Conservation (phyloP, 53 echinoderm and acorn worm genomes). For the Paelopatides confundens region DNA sequence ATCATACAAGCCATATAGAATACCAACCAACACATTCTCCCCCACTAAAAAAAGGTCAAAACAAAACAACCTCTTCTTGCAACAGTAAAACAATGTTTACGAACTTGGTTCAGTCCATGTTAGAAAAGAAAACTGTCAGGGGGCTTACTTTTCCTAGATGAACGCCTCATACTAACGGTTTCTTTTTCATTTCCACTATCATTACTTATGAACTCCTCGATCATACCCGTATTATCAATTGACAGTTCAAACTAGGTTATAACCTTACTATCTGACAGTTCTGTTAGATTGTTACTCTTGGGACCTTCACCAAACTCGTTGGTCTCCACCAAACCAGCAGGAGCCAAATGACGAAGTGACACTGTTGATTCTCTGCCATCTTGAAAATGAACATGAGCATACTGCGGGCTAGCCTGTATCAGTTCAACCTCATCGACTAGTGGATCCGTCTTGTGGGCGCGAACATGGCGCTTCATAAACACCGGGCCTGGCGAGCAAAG, state of each 20-base stretch:
- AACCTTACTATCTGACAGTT: too few species aligned
- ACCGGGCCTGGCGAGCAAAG: slow-evolving; percentile 38
- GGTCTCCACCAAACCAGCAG: neutral
- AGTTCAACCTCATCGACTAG: slow-evolving; percentile 26
- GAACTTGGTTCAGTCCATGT: neutral
- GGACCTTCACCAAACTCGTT: neutral
- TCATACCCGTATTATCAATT: neutral
- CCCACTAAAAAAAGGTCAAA: too few species aligned
- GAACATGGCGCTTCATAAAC: too few species aligned
- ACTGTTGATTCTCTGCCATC: slow-evolving; percentile 47
- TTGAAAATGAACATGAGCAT: slow-evolving; percentile 40
- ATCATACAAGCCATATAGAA: too few species aligned
- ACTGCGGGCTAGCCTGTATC: too few species aligned
- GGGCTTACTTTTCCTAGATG: slow-evolving; percentile 1
- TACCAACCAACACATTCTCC: too few species aligned
- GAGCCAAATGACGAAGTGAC: slow-evolving; percentile 45
- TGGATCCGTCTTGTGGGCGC: slow-evolving; percentile 26
- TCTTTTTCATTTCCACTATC: too few species aligned
- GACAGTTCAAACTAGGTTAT: neutral
- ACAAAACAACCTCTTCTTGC: too few species aligned
- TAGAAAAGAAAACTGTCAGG: neutral
- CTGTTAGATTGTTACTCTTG: too few species aligned
- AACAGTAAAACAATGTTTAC: too few species aligned
- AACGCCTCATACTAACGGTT: too few species aligned
- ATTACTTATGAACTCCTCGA: too few species aligned